Conservation (phyloP, 2,113 vertebrate species). For the Ciconia maguari region DNA sequence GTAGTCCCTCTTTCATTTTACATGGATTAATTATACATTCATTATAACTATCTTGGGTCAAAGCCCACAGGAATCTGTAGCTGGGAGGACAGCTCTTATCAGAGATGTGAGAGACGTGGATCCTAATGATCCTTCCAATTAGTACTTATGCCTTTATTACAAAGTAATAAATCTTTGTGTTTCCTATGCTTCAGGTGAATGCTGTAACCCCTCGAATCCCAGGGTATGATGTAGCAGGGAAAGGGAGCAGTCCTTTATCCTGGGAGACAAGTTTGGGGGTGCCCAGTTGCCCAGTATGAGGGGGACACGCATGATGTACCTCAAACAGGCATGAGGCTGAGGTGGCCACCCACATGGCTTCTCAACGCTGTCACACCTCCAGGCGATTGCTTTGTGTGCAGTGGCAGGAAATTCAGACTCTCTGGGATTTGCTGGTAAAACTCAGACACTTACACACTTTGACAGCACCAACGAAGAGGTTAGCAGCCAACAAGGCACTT, state of each 20-base stretch:
- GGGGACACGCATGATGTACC: neutral
- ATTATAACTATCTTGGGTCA: neutral
- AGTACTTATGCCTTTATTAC: neutral
- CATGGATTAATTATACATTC: neutral
- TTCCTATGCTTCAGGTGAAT: neutral
- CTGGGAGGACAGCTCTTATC: neutral
- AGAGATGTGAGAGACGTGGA: neutral
- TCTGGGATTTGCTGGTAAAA: neutral
- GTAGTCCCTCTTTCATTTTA: neutral
- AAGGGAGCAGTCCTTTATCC: neutral
- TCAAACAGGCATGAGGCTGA: neutral
- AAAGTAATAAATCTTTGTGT: neutral
- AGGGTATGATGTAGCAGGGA: neutral
- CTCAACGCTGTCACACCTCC: neutral
- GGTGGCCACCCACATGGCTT: neutral
- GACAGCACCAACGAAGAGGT: neutral
- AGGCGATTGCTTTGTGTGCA: neutral
- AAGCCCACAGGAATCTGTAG: neutral
- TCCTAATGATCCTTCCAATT: neutral
- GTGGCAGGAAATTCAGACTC: neutral
- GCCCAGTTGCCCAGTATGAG: neutral
- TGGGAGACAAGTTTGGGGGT: neutral
- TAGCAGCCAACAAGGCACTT: neutral
- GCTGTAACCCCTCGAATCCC: neutral
- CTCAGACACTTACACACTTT: neutral